Percentiles rank a stretch among this genome's conserved stretches.
Evolutionary conservation across 2,888 invertebrate species (phyloP).

Genomic region (Pristionchus mayeri): DNA sequence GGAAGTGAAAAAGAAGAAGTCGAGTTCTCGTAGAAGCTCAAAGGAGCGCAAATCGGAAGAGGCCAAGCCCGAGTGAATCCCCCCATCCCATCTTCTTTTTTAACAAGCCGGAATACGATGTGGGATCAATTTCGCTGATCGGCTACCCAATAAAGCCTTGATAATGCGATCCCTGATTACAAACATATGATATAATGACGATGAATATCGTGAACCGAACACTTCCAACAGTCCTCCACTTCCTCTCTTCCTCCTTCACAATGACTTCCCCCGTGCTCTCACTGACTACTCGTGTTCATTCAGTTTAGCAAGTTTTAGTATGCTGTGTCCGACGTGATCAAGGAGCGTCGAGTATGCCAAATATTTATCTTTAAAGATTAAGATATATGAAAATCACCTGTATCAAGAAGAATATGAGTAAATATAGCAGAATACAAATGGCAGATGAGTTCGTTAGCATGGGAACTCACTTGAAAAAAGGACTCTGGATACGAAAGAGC

Average conservation of each 20-base stretch:
- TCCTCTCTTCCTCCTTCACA: no score
- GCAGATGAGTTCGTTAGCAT: no score
- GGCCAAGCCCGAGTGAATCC: neutral
- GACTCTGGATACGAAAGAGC: neutral
- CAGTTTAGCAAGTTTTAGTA: no score
- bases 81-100: neutral
- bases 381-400: neutral
- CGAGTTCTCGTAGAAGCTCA: neutral
- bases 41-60: neutral
- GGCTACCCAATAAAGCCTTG: conserved; percentile 14
- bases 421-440: neutral
- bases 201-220: no score
- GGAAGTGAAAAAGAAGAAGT: conserved; percentile 28
- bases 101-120: neutral
- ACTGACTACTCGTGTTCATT: no score
- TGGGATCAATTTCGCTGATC: conserved; percentile 23
- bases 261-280: no score
- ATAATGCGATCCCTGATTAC: neutral
- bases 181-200: no score
- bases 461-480: no score
- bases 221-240: no score
- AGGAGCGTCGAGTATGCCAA: no score
- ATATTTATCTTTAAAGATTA: no score
- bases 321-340: no score
- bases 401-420: neutral